Base-by-base conservation (phyloP, 1,140 invertebrate species). In the Drosophila rufa region DNA sequence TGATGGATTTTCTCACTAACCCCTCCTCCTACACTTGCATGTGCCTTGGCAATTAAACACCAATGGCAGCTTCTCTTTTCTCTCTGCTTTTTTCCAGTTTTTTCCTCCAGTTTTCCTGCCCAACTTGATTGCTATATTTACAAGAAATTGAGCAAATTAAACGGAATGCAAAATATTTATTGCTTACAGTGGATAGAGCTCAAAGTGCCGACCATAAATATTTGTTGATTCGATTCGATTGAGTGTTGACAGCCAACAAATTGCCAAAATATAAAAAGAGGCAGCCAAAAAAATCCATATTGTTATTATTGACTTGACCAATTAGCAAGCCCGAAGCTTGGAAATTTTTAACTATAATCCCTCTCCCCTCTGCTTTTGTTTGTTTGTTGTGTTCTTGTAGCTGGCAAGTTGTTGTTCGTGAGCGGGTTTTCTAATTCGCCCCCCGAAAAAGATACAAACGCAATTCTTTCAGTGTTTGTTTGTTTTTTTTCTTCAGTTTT, bases 121-220 rank as follows among this genome's bases (percentile, higher is more conserved):
- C 2, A 4, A 40, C 14, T 59, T 83, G 85, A 89, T 89, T 84
- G 75, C 85, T 89, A 81, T 89, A 87, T 87, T 87, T 86, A 84
- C 79, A 62, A 73, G 55, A 73, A 60, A 57, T 40, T 43, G 56
- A 60, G 56, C 74, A 77, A 86, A 86, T 86, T 82, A 80, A 80
- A 80, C 51, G 70, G 67, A 69, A 87, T 86, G 80, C 83, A 81
- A 86, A 86, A 60, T 74, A 83, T 87, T 87, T 78, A 70, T 71
- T 83, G 38, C 64, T 60, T 56, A 55, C 47, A 51, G 43, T 57
- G 57, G 19, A 30, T 6, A 30, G 42, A 48, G 51, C 46, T 50
- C 53, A 60, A 58, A 60, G 53, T 50, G 68, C 67, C 68, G 67
- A 43, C 30, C 70, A 73, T 45, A 74, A 74, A 74, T 73, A 73